These are phyloP conservation scores for Campylomormyrus numenius DNA, from an alignment of 2,113 vertebrate genomes.

Conservation along the genomic window DNA sequence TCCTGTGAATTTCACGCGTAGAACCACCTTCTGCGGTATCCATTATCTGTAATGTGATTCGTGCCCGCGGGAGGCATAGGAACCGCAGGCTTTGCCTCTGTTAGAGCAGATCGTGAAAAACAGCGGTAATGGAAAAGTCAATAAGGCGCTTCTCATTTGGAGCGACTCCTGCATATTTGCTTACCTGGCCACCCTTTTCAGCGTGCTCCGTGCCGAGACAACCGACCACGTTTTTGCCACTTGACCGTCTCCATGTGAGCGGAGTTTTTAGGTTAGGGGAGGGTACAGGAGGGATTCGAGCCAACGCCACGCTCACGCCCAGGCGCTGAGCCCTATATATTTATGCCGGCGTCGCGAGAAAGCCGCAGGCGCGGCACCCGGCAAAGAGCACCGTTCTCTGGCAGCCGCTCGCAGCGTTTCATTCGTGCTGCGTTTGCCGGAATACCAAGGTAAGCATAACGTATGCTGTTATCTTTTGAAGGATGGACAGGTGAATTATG, in stretches of 20 bases:
- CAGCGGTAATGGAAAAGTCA: slow-evolving; percentile 41
- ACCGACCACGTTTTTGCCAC: slow-evolving; percentile 43
- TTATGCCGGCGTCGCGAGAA: slow-evolving; percentile 46
- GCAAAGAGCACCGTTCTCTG: slow-evolving; percentile 11
- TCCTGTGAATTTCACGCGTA: neutral
- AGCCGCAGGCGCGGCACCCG: neutral
- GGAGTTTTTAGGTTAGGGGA: slow-evolving; percentile 37
- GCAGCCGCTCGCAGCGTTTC: neutral
- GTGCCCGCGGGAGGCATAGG: neutral
- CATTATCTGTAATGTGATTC: neutral
- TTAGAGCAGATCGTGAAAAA: slow-evolving; percentile 25
- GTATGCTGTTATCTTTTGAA: neutral
- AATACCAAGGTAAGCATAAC: slow-evolving; percentile 41
- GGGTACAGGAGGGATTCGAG: slow-evolving; percentile 36
- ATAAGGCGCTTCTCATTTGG: slow-evolving; percentile 34
- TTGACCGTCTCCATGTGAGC: slow-evolving; percentile 59
- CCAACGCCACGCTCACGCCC: slow-evolving; percentile 41
- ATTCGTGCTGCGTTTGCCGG: slow-evolving; percentile 29
- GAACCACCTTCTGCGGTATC: neutral
- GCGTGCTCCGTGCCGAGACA: slow-evolving; percentile 26
- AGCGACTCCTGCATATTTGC: slow-evolving; percentile 32
- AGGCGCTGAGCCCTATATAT: slow-evolving; percentile 31
- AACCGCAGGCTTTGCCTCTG: slow-evolving; percentile 29
- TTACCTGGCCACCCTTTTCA: slow-evolving; percentile 46
- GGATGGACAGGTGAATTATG: neutral